Evolutionary conservation across 2,797 vertebrate genomes (phyloP).

Genomic region (Echiichthys vipera): DNA sequence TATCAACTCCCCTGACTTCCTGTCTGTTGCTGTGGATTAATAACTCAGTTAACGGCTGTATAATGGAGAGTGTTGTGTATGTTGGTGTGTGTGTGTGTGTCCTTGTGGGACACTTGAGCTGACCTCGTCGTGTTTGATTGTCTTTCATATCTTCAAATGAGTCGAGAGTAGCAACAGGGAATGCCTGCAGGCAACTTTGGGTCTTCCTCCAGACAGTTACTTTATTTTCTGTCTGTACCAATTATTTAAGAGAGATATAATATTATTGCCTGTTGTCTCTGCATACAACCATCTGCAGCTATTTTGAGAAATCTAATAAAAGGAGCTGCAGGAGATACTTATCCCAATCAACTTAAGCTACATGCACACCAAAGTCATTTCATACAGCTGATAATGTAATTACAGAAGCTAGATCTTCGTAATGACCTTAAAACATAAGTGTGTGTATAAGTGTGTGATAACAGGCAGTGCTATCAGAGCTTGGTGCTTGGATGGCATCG

Average conservation of each 20-base stretch:
- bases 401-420: constrained; percentile 26
- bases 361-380: constrained; percentile 22
- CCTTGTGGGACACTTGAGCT: background rate
- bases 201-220: background rate
- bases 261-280: background rate
- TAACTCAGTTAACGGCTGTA: constrained; percentile 12
- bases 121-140: constrained; percentile 3
- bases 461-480: background rate
- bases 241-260: constrained; percentile 11
- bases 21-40: constrained; percentile 45
- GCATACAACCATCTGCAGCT: background rate
- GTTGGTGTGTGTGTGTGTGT: background rate
- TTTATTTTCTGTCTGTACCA: constrained; percentile 5
- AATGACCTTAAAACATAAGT: constrained; percentile 23
- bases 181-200: background rate
- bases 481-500: constrained; percentile 1
- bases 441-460: background rate
- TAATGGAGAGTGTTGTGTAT: constrained; percentile 17
- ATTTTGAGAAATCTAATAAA: constrained; percentile 38
- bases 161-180: background rate
- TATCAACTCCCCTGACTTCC: constrained; percentile 54
- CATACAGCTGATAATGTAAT: constrained; percentile 43
- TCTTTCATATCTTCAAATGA: constrained; percentile 28
- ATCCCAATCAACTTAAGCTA: constrained; percentile 14
- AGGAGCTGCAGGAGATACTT: constrained; percentile 17